Base-by-base conservation (phyloP, 2,888 invertebrate species). In the Rapana venosa region DNA sequence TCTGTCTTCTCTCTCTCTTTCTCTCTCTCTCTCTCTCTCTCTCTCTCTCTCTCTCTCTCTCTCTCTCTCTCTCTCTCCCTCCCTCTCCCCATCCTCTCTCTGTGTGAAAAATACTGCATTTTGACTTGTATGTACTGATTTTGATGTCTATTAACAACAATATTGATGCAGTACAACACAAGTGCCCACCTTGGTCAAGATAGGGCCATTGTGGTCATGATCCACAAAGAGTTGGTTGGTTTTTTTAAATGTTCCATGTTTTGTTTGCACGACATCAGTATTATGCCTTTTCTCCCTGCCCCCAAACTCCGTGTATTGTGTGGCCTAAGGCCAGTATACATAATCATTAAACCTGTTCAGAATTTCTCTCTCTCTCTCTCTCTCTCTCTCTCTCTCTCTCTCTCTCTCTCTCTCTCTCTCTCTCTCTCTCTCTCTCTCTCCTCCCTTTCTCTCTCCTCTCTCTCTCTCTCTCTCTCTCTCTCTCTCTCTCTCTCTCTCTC, bases 401-500 rank as follows among this genome's bases (percentile, higher is more conserved):
- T 83, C 56, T 88, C 88, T 84, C 36, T 58, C 32, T 61, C 84
- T 83, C 26, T 58, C 70, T 83, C 35, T 84, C 70, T 70, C 13
- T 84, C 85, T 85, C n/a, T 85, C 70, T 74, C 85, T 47, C 22
- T 81, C 32, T 88, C 56, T 56, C 35, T n/a, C 70, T 30, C 81
- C 88, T 58, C 79, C 6, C 61, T 70, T n/a, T 79, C 30, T 58
- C 83, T 79, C 81, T 81, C 77, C 56, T 35, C 61, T 85, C 85
- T 77, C 32, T 32, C 30, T 36, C 66, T 83, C 85, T 74, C 22
- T 36, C 20, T 87, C 87, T 81, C 81, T 83, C 87, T 90, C 66
- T 87, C 83, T 87, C 47, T 84, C 32, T 83, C 83, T 87, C 70
- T 70, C 70, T 83, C 83, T 81, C 26, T 61, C 66, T 87, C 61